These are phyloP conservation scores for Apis laboriosa DNA, from an alignment of 1,140 invertebrate species.

Conservation along the genomic window DNA sequence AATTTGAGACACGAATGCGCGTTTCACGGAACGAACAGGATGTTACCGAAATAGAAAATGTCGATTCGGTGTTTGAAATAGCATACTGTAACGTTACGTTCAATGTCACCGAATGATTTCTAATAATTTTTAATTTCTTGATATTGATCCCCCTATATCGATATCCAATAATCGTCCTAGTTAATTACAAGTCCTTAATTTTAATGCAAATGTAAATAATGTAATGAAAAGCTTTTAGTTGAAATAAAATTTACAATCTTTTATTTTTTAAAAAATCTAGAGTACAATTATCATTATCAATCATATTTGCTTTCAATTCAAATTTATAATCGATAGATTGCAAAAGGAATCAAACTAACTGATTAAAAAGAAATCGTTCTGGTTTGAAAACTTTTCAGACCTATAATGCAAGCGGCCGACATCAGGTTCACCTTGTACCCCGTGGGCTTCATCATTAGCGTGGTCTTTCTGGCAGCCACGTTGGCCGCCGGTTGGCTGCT, in stretches of 20 bases:
- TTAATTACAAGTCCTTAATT: too few species aligned
- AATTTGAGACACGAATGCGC: slow-evolving; percentile 5
- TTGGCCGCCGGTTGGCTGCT: slow-evolving; percentile 88
- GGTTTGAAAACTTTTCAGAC: slow-evolving; percentile 58
- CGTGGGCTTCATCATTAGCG: slow-evolving; percentile 88
- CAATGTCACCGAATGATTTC: background rate
- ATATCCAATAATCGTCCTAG: too few species aligned
- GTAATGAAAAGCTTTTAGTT: too few species aligned
- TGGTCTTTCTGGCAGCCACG: slow-evolving; percentile 89
- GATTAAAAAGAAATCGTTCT: background rate
- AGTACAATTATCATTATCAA: too few species aligned
- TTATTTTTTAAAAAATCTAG: too few species aligned
- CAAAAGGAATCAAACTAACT: background rate
- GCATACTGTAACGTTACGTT: background rate
- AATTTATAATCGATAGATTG: background rate
- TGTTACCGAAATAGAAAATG: background rate
- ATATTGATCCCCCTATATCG: background rate
- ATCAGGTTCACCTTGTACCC: slow-evolving; percentile 86
- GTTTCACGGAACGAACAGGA: background rate
- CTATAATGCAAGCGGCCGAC: slow-evolving; percentile 74
- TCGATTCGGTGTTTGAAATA: background rate
- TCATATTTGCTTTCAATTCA: too few species aligned
- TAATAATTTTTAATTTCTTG: background rate
- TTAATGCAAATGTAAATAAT: too few species aligned
- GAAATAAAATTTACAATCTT: too few species aligned